These are phyloP conservation scores for Euplagia quadripunctaria DNA, from an alignment of 2,888 invertebrate genomes.

Conservation along the genomic window DNA sequence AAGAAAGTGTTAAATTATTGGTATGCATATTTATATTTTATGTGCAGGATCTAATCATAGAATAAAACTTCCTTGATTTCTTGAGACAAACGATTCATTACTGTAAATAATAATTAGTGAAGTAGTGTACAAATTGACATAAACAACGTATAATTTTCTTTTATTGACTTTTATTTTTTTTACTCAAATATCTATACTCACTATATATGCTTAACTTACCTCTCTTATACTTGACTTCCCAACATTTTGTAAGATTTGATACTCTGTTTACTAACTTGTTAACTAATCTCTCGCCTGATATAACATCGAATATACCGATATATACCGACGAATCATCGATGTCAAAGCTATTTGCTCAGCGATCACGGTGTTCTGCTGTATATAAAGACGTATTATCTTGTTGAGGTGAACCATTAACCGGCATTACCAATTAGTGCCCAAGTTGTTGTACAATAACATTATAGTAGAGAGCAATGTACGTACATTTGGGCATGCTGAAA, in stretches of 20 bases:
- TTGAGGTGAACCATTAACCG: constrained; percentile 8
- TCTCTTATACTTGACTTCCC: background rate
- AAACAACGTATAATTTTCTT: constrained; percentile 4
- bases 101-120: constrained; percentile 31
- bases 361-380: background rate
- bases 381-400: constrained; percentile 7
- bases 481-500: background rate
- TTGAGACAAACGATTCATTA: constrained; percentile 20
- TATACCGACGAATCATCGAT: background rate
- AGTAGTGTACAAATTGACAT: constrained; percentile 18
- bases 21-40: background rate
- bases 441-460: constrained; percentile 6
- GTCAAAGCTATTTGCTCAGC: constrained; percentile 7
- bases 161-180: too few relatives aligned
- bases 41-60: constrained; percentile 24
- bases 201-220: too few relatives aligned
- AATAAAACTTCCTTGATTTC: constrained; percentile 34
- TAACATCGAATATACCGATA: background rate
- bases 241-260: background rate
- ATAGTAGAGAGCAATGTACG: background rate
- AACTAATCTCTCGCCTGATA: background rate
- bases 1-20: background rate
- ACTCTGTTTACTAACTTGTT: background rate
- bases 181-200: too few relatives aligned
- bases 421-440: constrained; percentile 2